phyloP scores from a whole-genome alignment of 2,888 invertebrate genomes.

The Peribatodes rhomboidaria region DNA sequence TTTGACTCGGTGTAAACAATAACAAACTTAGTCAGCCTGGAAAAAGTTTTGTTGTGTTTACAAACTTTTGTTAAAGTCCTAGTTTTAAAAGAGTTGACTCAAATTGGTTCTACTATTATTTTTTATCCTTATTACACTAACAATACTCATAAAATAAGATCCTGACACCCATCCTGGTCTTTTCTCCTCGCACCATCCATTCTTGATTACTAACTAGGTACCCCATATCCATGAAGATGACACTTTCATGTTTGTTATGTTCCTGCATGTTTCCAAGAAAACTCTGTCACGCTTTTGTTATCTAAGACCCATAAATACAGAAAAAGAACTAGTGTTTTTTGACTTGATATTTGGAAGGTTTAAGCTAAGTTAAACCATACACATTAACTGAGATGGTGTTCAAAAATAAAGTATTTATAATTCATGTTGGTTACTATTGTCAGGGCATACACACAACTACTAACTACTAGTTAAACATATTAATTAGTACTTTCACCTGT shows the following conservation, averaged over 20 bases:
- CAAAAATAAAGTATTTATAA: no score
- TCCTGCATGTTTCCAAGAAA: background rate
- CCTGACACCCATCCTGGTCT: background rate
- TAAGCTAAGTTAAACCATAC: no score
- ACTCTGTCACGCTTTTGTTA: background rate
- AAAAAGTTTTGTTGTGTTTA: constrained; percentile 59
- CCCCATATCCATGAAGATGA: no score
- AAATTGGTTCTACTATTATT: background rate
- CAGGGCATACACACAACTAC: no score
- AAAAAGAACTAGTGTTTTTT: no score
- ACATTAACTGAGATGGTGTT: no score
- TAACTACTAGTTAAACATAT: no score
- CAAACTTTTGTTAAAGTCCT: constrained; percentile 54
- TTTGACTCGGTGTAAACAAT: background rate
- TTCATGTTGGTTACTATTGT: no score
- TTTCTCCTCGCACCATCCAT: background rate
- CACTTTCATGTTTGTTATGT: no score
- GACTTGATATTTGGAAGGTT: no score
- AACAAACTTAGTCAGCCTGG: background rate
- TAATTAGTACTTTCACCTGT: no score
- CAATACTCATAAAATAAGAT: background rate
- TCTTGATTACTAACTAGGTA: background rate
- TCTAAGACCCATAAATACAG: background rate
- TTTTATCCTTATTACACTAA: background rate
- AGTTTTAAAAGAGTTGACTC: background rate